phyloP scores from a whole-genome alignment of 2,888 invertebrate species.

The Bombylius discolor region DNA sequence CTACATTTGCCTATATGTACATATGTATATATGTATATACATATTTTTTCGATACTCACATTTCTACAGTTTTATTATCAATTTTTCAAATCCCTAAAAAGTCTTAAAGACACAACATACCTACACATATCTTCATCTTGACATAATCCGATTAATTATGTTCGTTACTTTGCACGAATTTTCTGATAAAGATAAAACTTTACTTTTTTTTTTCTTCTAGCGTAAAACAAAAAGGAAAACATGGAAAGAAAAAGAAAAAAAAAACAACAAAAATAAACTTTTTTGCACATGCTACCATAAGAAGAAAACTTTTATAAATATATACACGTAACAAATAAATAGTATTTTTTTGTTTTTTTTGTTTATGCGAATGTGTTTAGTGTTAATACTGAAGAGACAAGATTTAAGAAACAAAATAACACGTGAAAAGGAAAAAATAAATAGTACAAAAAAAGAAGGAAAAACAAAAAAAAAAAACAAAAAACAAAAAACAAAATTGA shows the following conservation, averaged over 20 bases:
- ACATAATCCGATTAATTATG: slow-evolving; percentile 8
- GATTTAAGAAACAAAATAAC: too few relatives aligned
- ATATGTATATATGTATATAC: not conserved
- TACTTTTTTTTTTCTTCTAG: not conserved
- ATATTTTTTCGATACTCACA: not conserved
- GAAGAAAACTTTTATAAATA: not conserved
- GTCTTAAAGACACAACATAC: not conserved
- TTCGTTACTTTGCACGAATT: slow-evolving; percentile 7
- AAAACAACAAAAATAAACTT: not conserved
- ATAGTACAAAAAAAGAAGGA: too few relatives aligned
- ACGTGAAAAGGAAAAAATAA: too few relatives aligned
- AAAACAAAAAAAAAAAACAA: too few relatives aligned
- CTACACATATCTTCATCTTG: not conserved
- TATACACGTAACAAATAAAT: not conserved
- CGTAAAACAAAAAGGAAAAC: not conserved
- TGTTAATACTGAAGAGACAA: too few relatives aligned
- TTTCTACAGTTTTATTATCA: not conserved
- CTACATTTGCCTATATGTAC: not conserved
- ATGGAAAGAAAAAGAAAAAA: not conserved
- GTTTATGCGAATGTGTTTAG: too few relatives aligned
- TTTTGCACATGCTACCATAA: slow-evolving; percentile 7
- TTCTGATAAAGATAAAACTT: not conserved
- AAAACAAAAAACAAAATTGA: too few relatives aligned
- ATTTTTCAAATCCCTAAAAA: not conserved
- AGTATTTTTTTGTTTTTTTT: not conserved